A percentile compares a stretch with the other conserved stretches of the same genome.
These are phyloP conservation scores for Xanthorhoe designata DNA, from an alignment of 2,888 invertebrate species.

Conservation along the genomic window DNA sequence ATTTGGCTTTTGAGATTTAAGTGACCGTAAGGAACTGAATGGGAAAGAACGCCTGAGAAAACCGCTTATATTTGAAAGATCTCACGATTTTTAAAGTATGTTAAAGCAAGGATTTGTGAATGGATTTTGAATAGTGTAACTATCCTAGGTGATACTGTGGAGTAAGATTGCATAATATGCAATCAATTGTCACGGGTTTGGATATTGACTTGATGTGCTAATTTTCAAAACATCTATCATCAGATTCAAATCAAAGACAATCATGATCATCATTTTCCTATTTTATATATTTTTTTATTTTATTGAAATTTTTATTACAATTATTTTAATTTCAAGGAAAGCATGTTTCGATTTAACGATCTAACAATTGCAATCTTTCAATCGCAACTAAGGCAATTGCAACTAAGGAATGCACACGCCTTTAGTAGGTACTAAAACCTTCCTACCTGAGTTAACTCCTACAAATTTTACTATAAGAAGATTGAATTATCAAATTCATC, in stretches of 20 bases:
- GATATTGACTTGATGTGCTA: background rate
- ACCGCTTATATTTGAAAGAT: background rate
- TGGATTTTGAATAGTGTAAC: background rate
- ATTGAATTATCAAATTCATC: no score
- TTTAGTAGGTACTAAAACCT: no score
- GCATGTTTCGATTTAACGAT: background rate
- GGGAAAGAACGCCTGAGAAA: background rate
- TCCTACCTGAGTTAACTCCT: no score
- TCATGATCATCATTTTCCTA: no score
- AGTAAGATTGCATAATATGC: background rate
- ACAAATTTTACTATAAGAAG: no score
- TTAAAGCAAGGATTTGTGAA: background rate
- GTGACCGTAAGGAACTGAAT: slow-evolving; percentile 21
- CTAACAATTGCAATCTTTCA: background rate
- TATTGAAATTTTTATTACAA: background rate
- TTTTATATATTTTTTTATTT: no score
- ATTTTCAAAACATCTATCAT: background rate
- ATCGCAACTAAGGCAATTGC: no score
- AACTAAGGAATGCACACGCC: background rate
- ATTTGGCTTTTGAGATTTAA: slow-evolving; percentile 32
- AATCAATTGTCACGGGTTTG: background rate
- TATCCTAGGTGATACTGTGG: background rate
- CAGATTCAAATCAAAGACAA: background rate
- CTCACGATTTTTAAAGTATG: background rate
- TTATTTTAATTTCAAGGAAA: background rate